Conservation (phyloP, 2,797 vertebrate species). For the Urocyon cinereoargenteus region DNA sequence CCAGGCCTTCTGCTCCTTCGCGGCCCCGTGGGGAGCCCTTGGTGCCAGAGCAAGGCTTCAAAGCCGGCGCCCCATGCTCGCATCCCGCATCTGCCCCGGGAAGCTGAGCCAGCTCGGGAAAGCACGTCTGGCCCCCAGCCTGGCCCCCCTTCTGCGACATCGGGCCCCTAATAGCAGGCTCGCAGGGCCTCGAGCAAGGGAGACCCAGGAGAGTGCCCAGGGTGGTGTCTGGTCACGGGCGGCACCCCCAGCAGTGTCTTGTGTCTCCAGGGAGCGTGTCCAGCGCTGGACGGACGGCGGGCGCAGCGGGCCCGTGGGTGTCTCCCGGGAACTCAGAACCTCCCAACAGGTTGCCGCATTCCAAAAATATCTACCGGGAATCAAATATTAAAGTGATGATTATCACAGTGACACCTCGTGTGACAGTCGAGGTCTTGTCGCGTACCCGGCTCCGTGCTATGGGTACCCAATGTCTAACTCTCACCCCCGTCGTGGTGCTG, state of each 20-base stretch:
- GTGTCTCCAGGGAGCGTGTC: background rate
- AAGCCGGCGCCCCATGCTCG: background rate
- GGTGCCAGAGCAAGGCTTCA: background rate
- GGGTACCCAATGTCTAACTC: background rate
- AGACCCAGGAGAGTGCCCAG: background rate
- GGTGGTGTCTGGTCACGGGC: background rate
- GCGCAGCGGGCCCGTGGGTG: conserved; percentile 16
- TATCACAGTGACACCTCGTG: conserved; percentile 7
- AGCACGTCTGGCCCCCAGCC: background rate
- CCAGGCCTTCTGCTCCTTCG: too few species aligned
- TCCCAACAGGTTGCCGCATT: conserved; percentile 38
- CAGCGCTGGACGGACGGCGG: conserved; percentile 59
- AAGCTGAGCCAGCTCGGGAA: background rate
- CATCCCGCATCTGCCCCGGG: accelerated
- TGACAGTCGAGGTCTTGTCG: background rate
- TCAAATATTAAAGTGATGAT: conserved; percentile 39
- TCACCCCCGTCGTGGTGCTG: background rate
- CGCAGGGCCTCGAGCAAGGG: background rate
- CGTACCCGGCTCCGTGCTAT: background rate
- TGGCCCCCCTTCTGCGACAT: background rate
- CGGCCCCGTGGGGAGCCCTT: too few species aligned
- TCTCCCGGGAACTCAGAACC: conserved; percentile 58
- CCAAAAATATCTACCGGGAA: conserved; percentile 54
- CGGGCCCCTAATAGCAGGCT: background rate
- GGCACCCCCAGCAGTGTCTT: background rate